These are phyloP conservation scores for Epizoanthus ramosus DNA, from an alignment of 92 coral and sea anemone species.

Conservation along the genomic window DNA sequence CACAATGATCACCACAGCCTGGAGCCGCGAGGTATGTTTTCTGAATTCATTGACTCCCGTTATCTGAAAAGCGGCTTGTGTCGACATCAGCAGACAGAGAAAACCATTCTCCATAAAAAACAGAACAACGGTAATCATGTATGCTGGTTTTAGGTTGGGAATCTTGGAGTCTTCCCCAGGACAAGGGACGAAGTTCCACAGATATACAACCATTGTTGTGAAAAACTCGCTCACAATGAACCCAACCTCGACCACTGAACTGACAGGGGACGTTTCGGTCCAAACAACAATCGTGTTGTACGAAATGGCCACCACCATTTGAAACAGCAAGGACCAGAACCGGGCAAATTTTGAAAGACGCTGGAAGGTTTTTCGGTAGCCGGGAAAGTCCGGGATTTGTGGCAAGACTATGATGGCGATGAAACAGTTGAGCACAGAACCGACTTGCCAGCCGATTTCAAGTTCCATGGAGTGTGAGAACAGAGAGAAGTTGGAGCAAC, in stretches of 20 bases:
- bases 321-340: too few species aligned
- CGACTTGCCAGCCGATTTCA: too few species aligned
- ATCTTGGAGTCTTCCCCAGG: conserved; percentile 12
- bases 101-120: conserved; percentile 35
- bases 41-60: conserved; percentile 35
- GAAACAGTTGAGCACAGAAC: conserved; percentile 31
- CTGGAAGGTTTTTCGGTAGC: conserved; percentile 30
- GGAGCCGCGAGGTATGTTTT: conserved; percentile 18
- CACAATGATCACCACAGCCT: conserved; percentile 24
- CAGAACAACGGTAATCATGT: conserved; percentile 3
- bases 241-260: conserved; percentile 19
- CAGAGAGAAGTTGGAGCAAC: conserved; percentile 30
- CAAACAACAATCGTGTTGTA: conserved; percentile 41
- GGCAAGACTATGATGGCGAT: conserved; percentile 30
- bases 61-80: conserved; percentile 45
- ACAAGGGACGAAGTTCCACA: conserved; percentile 47
- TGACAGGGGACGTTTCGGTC: conserved; percentile 21
- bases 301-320: conserved; percentile 1
- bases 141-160: neutral
- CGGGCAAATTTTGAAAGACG: conserved; percentile 16
- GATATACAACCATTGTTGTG: conserved; percentile 31
- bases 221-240: conserved; percentile 20
- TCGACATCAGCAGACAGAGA: conserved; percentile 11
- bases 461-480: too few species aligned
- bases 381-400: conserved; percentile 15